A percentile compares a stretch with the other conserved stretches of the same genome.
Conservation (phyloP, 2,797 vertebrate species). For the Diplodus puntazzo region DNA sequence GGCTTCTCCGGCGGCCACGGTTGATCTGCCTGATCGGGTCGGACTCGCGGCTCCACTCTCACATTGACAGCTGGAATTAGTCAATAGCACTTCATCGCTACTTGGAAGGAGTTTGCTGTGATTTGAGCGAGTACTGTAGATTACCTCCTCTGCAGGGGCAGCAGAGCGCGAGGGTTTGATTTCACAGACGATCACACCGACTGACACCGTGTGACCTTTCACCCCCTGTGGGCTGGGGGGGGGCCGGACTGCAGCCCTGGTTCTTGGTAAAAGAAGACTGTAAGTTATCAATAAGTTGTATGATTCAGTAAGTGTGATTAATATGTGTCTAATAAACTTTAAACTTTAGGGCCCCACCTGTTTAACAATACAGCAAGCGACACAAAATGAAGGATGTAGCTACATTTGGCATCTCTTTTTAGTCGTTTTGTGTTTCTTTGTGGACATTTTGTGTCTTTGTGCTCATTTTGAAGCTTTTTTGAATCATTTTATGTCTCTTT, state of each 20-base stretch:
- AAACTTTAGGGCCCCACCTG: too few relatives aligned
- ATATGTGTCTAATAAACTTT: too few relatives aligned
- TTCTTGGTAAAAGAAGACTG: not conserved
- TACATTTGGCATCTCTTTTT: too few relatives aligned
- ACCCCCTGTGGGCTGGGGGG: not conserved
- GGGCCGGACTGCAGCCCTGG: not conserved
- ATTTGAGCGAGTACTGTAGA: constrained; percentile 6
- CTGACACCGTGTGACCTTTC: constrained; percentile 33
- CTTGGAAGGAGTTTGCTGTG: constrained; percentile 24
- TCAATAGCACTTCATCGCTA: constrained; percentile 41
- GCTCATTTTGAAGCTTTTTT: too few relatives aligned
- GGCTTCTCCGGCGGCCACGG: constrained; percentile 9
- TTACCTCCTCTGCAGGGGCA: constrained; percentile 9
- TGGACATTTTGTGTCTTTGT: too few relatives aligned
- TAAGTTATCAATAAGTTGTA: not conserved
- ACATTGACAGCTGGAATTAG: constrained; percentile 49
- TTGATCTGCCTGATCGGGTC: constrained; percentile 29
- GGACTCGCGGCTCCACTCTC: constrained; percentile 12
- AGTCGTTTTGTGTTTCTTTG: too few relatives aligned
- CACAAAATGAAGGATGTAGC: too few relatives aligned
- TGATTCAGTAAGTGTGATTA: not conserved
- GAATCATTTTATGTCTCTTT: not conserved
- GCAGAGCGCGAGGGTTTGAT: constrained; percentile 39
- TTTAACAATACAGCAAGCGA: too few relatives aligned
- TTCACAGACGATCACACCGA: constrained; percentile 40